Base-by-base conservation (phyloP, 2,113 vertebrate genomes). In the Arothron firmamentum region DNA sequence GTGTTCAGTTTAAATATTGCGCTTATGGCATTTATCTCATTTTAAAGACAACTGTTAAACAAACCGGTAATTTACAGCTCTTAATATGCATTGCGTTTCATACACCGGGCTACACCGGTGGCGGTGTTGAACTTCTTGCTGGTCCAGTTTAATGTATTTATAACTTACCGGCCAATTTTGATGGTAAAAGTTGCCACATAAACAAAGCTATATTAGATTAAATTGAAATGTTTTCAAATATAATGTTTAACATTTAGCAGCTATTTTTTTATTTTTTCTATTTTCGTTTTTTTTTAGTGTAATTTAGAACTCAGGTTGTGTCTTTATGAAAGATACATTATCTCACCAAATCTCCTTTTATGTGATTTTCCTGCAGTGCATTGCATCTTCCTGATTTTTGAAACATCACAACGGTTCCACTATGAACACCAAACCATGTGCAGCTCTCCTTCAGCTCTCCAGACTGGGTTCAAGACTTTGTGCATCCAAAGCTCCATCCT, bases 371-470 rank as follows among this genome's bases (percentile, higher is more conserved):
- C 4, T 20, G 9, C 42, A 4, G 61, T 25, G 17, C 4, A 0
- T n/a, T 52, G 0, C 9, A 10, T 10, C 52, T 6, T 38, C 19
- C 23, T 51, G 15, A 23, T 8, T 1, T 49, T 28, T 52, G 31
- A 47, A 2, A 4, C 21, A 0, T 16, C 17, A n/a, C 43, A n/a
- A 25, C 48, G 59, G 58, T n/a, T n/a, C 34, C 55, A 70, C 52
- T 57, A 88, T 90, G 88, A 82, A 42, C 25, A 49, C 52, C 19
- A 38, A 18, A 6, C 16, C 75, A 8, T 63, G 74, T 0, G 20
- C 0, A 1, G 73, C 68, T 21, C 15, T 73, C 47, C 61, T 81
- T 25, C 81, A 41, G 3, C 55, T 83, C 41, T 79, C 80, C 46
- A 62, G 65, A 38, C 13, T 14, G 10, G 47, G 66, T 7, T 45